Conservation (phyloP, 92 coral and sea anemone genomes). For the Paragorgia papillata region DNA sequence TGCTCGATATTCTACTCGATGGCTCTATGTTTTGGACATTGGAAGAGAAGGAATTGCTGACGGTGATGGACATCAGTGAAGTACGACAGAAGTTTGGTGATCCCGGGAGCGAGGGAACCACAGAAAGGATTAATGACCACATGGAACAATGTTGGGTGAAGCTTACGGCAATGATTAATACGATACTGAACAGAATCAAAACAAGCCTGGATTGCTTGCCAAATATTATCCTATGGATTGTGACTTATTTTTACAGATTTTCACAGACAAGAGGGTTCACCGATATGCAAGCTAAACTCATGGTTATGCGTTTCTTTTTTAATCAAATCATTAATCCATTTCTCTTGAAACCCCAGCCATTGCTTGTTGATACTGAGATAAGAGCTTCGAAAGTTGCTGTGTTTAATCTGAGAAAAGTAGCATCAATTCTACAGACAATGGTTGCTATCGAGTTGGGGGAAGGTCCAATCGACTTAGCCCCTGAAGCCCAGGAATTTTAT, state of each 20-base stretch:
- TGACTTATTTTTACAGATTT: conserved; percentile 74
- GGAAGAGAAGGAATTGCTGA: conserved; percentile 32
- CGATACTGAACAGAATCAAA: conserved; percentile 75
- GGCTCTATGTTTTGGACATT: conserved; percentile 64
- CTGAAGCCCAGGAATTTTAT: conserved; percentile 54
- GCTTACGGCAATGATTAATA: conserved; percentile 68
- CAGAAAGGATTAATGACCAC: conserved; percentile 24
- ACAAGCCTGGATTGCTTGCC: conserved; percentile 90
- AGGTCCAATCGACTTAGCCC: background rate
- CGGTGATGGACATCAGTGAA: conserved; percentile 14
- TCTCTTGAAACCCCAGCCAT: conserved; percentile 81
- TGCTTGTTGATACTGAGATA: conserved; percentile 85
- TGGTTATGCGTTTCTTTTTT: conserved; percentile 80
- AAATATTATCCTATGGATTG: conserved; percentile 81
- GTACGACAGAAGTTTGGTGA: conserved; percentile 39
- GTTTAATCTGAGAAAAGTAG: conserved; percentile 80
- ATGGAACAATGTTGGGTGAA: conserved; percentile 46
- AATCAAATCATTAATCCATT: conserved; percentile 84
- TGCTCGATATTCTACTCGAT: conserved; percentile 78
- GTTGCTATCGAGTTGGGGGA: conserved; percentile 55
- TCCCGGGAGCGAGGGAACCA: conserved; percentile 26
- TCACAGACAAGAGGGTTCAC: conserved; percentile 63
- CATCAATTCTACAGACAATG: conserved; percentile 69
- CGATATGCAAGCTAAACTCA: conserved; percentile 62
- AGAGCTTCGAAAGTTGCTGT: conserved; percentile 82